Evolutionary conservation across 2,888 invertebrate species (phyloP).

Genomic region (Ormyrus thymus): DNA sequence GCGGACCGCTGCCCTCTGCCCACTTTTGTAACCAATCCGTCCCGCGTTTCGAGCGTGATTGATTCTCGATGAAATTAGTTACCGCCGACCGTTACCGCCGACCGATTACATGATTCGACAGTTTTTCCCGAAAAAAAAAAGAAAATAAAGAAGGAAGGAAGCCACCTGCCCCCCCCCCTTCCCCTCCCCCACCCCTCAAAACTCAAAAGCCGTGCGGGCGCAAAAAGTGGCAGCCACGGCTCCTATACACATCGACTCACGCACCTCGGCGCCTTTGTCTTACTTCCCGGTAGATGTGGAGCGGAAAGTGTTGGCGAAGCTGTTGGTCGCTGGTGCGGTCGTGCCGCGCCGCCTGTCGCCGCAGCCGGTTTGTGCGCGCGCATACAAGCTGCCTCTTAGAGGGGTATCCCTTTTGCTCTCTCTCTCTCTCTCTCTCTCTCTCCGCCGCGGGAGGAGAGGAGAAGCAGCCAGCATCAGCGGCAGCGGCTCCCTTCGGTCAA

Average conservation of each 20-base stretch:
- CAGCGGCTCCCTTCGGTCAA: constrained; percentile 22
- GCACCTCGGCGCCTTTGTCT: constrained; percentile 51
- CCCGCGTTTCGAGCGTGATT: too few species aligned
- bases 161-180: constrained; percentile 47
- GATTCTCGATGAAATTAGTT: too few species aligned
- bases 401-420: too few species aligned
- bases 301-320: constrained; percentile 71
- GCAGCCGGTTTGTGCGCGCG: constrained; percentile 71
- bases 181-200: too few species aligned
- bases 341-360: constrained; percentile 65
- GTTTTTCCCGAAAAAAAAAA: not conserved
- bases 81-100: too few species aligned
- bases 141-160: not conserved
- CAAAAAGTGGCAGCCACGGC: too few species aligned
- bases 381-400: not conserved
- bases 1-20: not conserved
- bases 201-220: too few species aligned
- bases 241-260: not conserved
- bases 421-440: not conserved
- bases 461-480: too few species aligned
- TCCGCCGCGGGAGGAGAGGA: not conserved
- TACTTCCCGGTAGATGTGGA: constrained; percentile 54
- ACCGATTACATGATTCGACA: too few species aligned
- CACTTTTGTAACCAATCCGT: too few species aligned
- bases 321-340: constrained; percentile 70